Evolutionary conservation across 2,888 invertebrate species (phyloP).

Genomic region (Pterostichus madidus): DNA sequence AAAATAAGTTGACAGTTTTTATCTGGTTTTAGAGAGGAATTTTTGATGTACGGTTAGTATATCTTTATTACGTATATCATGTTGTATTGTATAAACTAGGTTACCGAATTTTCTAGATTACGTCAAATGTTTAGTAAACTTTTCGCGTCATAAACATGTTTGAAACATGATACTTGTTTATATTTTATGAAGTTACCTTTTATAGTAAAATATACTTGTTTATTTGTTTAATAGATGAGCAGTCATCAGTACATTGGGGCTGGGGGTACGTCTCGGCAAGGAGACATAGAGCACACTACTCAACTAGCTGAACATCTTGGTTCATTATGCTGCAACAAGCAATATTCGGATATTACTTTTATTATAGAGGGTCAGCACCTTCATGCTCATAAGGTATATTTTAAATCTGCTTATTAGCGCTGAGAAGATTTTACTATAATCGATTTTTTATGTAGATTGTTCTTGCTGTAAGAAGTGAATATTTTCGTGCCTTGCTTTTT

Average conservation of each 20-base stretch:
- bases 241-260: constrained; percentile 74
- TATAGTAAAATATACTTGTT: constrained; percentile 8
- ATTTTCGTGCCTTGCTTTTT: constrained; percentile 92
- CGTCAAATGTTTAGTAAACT: constrained; percentile 34
- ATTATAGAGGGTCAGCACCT: constrained; percentile 89
- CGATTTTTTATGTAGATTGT: constrained; percentile 81
- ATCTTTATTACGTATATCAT: background rate
- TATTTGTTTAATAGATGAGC: constrained; percentile 71
- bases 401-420: background rate
- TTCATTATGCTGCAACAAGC: constrained; percentile 89
- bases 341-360: constrained; percentile 94
- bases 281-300: constrained; percentile 84
- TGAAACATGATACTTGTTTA: constrained; percentile 14
- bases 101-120: constrained; percentile 42
- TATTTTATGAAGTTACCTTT: background rate
- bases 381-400: constrained; percentile 83
- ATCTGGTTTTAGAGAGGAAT: background rate
- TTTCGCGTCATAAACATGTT: constrained; percentile 7
- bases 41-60: constrained; percentile 17
- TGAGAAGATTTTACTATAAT: constrained; percentile 3
- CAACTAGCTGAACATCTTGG: constrained; percentile 93
- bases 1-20: background rate
- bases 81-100: background rate
- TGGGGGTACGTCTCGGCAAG: constrained; percentile 73
- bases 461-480: constrained; percentile 96